A percentile compares a stretch with the other conserved stretches of the same genome.
These are phyloP conservation scores for Mastacembelus armatus DNA, from an alignment of 2,797 vertebrate genomes.

Conservation along the genomic window DNA sequence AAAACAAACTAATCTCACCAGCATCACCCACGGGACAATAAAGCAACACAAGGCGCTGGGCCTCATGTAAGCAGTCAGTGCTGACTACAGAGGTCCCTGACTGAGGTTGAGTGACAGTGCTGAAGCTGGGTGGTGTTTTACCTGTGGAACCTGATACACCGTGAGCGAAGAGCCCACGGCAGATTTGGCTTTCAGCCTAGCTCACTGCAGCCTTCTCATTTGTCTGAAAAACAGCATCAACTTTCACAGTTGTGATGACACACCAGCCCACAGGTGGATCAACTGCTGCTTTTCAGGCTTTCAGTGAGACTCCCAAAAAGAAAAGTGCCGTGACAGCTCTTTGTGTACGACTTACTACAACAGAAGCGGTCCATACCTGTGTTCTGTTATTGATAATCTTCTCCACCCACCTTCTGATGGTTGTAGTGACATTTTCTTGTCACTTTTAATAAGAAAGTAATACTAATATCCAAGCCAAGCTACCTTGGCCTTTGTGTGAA, in stretches of 20 bases:
- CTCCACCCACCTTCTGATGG: constrained; percentile 16
- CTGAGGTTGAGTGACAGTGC: constrained; percentile 27
- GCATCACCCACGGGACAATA: neutral
- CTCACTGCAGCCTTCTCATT: constrained; percentile 35
- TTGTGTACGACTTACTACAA: constrained; percentile 54
- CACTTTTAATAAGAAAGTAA: constrained; percentile 1
- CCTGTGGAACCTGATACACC: constrained; percentile 63
- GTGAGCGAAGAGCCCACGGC: constrained; percentile 32
- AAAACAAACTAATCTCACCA: constrained; percentile 5
- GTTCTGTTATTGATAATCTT: constrained; percentile 48
- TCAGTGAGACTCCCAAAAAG: constrained; percentile 26
- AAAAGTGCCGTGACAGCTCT: constrained; percentile 47
- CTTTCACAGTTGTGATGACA: constrained; percentile 61
- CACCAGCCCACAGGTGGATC: constrained; percentile 51
- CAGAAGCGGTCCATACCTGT: constrained; percentile 52
- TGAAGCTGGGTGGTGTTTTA: constrained; percentile 48
- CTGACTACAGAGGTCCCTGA: constrained; percentile 24
- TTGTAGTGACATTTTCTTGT: constrained; percentile 13
- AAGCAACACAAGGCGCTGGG: constrained; percentile 13
- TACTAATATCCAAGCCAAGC: neutral
- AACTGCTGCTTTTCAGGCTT: constrained; percentile 33
- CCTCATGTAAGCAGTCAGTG: constrained; percentile 1
- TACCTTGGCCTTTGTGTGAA: no score
- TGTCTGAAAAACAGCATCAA: constrained; percentile 49
- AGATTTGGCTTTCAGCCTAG: constrained; percentile 36